Evolutionary conservation across 1,140 invertebrate genomes (phyloP).

Genomic region (Penaeus chinensis): DNA sequence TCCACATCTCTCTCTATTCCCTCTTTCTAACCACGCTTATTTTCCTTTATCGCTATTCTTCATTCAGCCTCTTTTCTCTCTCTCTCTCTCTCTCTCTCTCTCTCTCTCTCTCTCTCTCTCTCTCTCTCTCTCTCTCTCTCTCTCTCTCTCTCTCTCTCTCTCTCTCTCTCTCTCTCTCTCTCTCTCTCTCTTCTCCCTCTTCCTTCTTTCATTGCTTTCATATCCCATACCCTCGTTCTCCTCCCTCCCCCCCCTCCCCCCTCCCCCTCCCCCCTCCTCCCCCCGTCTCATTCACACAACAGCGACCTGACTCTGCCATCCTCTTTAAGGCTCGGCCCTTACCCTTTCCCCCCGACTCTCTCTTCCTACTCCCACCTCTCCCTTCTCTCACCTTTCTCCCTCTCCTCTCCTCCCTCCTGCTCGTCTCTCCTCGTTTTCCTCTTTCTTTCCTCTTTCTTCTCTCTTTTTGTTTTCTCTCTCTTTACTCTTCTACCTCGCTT

Average conservation of each 20-base stretch:
- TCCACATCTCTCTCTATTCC: neutral
- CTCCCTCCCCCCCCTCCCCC: neutral
- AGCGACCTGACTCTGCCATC: too few relatives aligned
- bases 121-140: neutral
- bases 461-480: neutral
- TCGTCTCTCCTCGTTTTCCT: neutral
- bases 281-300: too few relatives aligned
- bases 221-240: conserved; percentile 22
- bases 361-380: neutral
- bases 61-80: neutral
- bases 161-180: neutral
- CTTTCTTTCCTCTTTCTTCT: neutral
- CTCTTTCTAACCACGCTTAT: conserved; percentile 35
- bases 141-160: neutral
- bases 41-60: conserved; percentile 34
- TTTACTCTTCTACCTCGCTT: too few relatives aligned
- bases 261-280: neutral
- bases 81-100: conserved; percentile 36
- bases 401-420: neutral
- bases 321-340: neutral
- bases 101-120: neutral
- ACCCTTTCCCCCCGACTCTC: conserved; percentile 1
- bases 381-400: neutral
- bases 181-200: neutral
- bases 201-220: conserved; percentile 32